Evolutionary conservation across 2,797 vertebrate genomes (phyloP), one percentile per base, ranked within the genome.

Genomic region (Acrossocheilus wenchowensis): DNA sequence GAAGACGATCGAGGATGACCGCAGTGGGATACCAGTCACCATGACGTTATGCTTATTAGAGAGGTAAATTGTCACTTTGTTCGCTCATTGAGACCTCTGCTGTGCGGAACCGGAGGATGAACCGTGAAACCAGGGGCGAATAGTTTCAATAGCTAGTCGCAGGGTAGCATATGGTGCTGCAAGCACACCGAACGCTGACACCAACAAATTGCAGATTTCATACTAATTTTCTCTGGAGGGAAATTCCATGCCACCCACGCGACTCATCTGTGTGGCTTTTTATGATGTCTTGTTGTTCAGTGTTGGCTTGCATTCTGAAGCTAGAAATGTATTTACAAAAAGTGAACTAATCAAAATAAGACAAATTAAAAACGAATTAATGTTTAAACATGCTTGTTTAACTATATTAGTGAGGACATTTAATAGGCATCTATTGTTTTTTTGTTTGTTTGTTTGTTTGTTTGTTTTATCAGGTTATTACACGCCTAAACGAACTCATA

Each of bases 61-160:
- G 82, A 89, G 85, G 86, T 95, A 94, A 94, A 95, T 95, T 94
- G 93, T 85, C 88, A 90, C 93, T 95, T 95, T 94, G 94, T 95
- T 92, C 88, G 68, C 81, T 91, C 52, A 94, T 95, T 96, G 89
- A 95, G 89, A 84, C 89, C 89, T 88, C 90, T 89, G 91, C 91
- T 92, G 80, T 50, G 90, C 90, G 91, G 93, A 94, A 91, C 87
- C 57, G 90, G 93, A 94, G 94, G 94, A 92, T 82, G 94, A 91
- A 95, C 95, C 95, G 95, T 96, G 96, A 96, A 95, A 95, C 79
- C 92, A 92, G 95, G 94, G 95, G 95, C 94, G 94, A 96, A 96
- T 96, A 90, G 94, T 90, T 93, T 89, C 90, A 94, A 94, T 92
- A 69, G 93, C 89, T 91, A 69, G 89, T 92, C 90, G 87, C 91